Conservation (phyloP, 1,140 invertebrate genomes). For the Bicyclus anynana region DNA sequence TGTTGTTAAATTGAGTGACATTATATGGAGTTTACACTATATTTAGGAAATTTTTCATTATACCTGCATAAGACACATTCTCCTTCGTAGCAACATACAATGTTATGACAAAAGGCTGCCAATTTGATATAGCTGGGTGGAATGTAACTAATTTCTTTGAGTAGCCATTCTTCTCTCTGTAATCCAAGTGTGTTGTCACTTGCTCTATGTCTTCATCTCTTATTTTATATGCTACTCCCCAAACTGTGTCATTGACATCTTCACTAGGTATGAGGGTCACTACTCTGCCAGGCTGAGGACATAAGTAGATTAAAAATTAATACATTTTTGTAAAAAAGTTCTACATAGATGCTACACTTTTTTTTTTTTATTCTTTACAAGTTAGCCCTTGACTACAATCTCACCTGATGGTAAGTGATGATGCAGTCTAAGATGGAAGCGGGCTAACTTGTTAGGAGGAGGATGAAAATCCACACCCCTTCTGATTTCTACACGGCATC, state of each 20-base stretch:
- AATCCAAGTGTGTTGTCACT: conserved; percentile 90
- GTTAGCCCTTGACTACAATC: no score
- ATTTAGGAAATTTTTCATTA: not conserved
- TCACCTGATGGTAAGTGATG: no score
- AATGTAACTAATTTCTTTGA: conserved; percentile 83
- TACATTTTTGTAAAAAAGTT: no score
- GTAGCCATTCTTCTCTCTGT: conserved; percentile 94
- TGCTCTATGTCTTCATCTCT: conserved; percentile 80
- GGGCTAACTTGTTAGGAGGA: no score
- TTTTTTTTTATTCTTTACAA: no score
- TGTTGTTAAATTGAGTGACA: no score
- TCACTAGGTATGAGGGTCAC: conserved; percentile 88
- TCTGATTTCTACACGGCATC: no score
- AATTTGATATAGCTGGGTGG: conserved; percentile 77
- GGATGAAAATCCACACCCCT: no score
- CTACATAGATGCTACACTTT: no score
- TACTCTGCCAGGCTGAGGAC: conserved; percentile 90
- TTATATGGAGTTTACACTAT: no score
- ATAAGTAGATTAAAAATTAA: conserved; percentile 1
- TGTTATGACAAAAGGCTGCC: conserved; percentile 82
- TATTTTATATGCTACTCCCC: conserved; percentile 95
- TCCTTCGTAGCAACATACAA: conserved; percentile 89
- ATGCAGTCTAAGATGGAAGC: no score
- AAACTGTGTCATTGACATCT: conserved; percentile 84
- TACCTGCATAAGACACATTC: conserved; percentile 86